Evolutionary conservation across 2,113 vertebrate species (phyloP), one percentile per base, ranked within the genome.

Genomic region (Leptobrachium ailaonicum): DNA sequence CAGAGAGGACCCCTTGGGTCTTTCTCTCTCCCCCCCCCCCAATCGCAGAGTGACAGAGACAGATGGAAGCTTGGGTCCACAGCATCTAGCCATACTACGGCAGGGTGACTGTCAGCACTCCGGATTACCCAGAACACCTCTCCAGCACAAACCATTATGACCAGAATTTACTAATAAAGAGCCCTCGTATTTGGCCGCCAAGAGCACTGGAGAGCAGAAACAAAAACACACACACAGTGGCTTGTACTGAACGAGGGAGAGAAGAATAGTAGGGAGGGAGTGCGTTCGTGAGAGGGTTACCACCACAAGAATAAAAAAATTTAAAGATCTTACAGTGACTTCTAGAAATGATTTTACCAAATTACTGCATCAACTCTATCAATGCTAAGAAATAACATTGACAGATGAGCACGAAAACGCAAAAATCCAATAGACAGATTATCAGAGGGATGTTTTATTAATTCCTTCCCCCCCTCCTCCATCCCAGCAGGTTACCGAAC

Each of bases 41-140:
- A 71, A 75, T 69, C 67, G 54, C 43, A 62, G 79, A 75, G 71
- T 75, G 79, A 81, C 79, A 81, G 72, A 81, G 79, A 81, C 79
- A 81, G 79, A 81, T 81, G 79, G 79, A 54, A 47, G 64, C 53
- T 68, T 58, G 71, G 20, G 78, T 60, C 71, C 53, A 72, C 10
- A 47, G 32, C 41, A 68, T 75, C 72, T 60, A 41, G 41, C 71
- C 50, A 44, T 69, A 14, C 62, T 60, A 67, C 41, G 2, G 13
- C 43, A n/a, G 53, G 79, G 79, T 5, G 53, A 74, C 78, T 60
- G 11, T n/a, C 9, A 62, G 20, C 20, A 68, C 63, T 45, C 40
- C 9, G 13, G 64, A 62, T 62, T 63, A 58, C 47, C 72, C 66
- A 13, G 13, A 14, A 60, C 56, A 60, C 13, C 13, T 60, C 13